Evolutionary conservation across 2,797 vertebrate genomes (phyloP), one percentile per base, ranked within the genome.

Genomic region (Typhlichthys subterraneus): DNA sequence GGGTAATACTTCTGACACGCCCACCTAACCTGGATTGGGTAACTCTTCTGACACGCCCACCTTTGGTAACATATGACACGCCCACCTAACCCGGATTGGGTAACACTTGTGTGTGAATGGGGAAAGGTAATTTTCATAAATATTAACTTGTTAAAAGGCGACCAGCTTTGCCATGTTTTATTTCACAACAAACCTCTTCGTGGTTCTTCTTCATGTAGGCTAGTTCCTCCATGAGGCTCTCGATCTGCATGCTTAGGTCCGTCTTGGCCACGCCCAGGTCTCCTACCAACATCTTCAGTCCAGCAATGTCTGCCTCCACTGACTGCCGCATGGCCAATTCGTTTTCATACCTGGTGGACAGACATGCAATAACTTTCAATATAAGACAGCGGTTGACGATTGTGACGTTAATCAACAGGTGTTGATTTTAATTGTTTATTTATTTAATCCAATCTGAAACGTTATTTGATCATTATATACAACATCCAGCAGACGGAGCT

Each of bases 241-340:
- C 88, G 0, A 88, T 84, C 82, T 89, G 84, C 88, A 91, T 75
- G 68, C 12, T 76, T 53, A 91, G 79, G 73, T 92, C 87, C 0
- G 70, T 77, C 61, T 84, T 89, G 57, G 73, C 69, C 61, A 82
- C 2, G 0, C 64, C 78, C 62, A 92, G 45, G 0, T 89, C 87
- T 5, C 78, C 82, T 56, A 89, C 33, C 57, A 91, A 47, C 59
- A 46, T 67, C 81, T 83, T 91, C 68, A 92, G 70, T 3, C 89
- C 87, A 0, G 75, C 55, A n/a, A 89, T 91, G 67, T 93, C 91
- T 0, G 75, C 86, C 69, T 92, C 90, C 63, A 92, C 88, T 0
- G 85, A 87, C 45, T 72, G 74, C 31, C 70, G 66, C 83, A 91
- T 86, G 2, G 50, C 12, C 63, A 92, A 57, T 81, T 92, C 91